Conservation (phyloP, 2,113 vertebrate genomes). For the Micromys minutus region DNA sequence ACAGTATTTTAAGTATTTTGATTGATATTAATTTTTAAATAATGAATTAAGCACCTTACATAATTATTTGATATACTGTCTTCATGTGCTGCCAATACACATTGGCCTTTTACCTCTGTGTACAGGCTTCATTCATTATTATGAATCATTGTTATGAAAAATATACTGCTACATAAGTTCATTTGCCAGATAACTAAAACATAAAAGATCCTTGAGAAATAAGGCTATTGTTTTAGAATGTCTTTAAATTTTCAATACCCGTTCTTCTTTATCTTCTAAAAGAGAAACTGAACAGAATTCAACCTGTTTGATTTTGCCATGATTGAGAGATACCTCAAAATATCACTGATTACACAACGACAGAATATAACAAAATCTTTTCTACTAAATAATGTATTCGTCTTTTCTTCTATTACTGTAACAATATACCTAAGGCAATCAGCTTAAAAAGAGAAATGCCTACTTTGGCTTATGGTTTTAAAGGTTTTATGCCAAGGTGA, state of each 20-base stretch:
- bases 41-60: slow-evolving; percentile 17
- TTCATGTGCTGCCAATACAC: neutral
- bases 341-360: neutral
- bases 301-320: neutral
- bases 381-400: slow-evolving; percentile 8
- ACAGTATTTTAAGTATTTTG: neutral
- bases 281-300: slow-evolving; percentile 26
- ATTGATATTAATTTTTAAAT: slow-evolving; percentile 2
- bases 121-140: neutral
- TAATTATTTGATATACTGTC: neutral
- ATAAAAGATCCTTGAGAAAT: neutral
- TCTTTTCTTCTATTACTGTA: neutral
- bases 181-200: slow-evolving; percentile 26
- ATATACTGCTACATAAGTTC: neutral
- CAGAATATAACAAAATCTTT: neutral
- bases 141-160: neutral
- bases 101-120: slow-evolving; percentile 36
- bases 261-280: slow-evolving; percentile 18
- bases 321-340: neutral
- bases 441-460: neutral
- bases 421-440: neutral
- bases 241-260: neutral
- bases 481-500: neutral
- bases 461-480: neutral
- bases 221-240: neutral